Base-by-base conservation (phyloP, 2,113 vertebrate species). In the Notarius lentiginosus region DNA sequence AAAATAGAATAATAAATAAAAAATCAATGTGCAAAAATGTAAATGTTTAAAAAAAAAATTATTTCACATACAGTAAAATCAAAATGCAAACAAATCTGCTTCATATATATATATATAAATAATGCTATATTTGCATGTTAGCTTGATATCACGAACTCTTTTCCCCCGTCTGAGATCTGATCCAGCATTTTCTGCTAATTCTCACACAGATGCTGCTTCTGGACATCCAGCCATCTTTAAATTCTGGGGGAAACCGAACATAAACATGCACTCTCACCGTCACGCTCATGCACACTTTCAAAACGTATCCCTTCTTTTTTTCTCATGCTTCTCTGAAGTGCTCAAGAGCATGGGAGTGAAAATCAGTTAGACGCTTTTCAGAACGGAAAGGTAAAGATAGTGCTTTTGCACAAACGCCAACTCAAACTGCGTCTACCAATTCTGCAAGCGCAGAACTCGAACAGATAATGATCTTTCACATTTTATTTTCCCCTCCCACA, bases 391-490 rank as follows among this genome's bases (percentile, higher is more conserved):
- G 30, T 75, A 60, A 60, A 84, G 47, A 41, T 83, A 58, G 83
- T 17, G 66, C 55, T 84, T 58, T 84, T 58, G 68, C 83, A 75
- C 68, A 5, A 84, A 84, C 30, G 56, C 70, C 83, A 84, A 53
- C 83, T 61, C 34, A 18, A 49, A 24, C 56, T 84, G 56, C 60
- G 47, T 61, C 24, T 61, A 49, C 22, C 55, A 41, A 72, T 79
- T 49, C 68, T 84, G 82, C 70, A 68, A 82, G 60, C 65, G 11
- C 65, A 83, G 65, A 68, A 47, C 83, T 75, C n/a, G 22, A 34
- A 79, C 68, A 60, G 83, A 79, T 79, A 70, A 58, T 47, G 58
- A 81, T 34, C 79, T 81, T 30, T 41, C 56, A 58, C 55, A 7
- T 8, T 55, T 27, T 79, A 12, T 47, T 56, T 60, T 1, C 34